Evolutionary conservation across 1,140 invertebrate genomes (phyloP).

Genomic region (Triops longicaudatus): DNA sequence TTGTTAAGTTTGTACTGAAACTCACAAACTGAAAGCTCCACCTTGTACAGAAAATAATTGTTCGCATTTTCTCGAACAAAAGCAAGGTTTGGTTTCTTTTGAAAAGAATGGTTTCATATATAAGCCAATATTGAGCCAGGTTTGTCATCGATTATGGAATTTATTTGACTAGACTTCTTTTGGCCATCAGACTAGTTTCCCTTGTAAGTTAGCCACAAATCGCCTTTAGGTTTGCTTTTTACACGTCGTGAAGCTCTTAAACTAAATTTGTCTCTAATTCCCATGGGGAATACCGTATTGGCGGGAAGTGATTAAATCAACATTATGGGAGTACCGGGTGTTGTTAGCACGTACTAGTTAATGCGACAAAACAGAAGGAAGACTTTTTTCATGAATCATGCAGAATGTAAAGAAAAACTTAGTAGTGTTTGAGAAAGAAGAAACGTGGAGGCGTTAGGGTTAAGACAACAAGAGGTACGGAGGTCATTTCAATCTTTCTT

Average conservation of each 20-base stretch:
- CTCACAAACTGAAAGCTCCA: not conserved
- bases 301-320: not conserved
- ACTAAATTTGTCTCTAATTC: not conserved
- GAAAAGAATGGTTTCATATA: not conserved
- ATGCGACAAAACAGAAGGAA: not conserved
- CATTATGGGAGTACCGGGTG: not conserved
- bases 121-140: not conserved
- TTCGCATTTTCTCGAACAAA: not conserved
- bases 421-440: not conserved
- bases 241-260: not conserved
- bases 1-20: not conserved
- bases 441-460: not conserved
- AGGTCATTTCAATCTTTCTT: not conserved
- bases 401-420: not conserved
- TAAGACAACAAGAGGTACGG: slow-evolving; percentile 7
- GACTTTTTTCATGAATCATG: slow-evolving; percentile 12
- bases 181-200: slow-evolving; percentile 6
- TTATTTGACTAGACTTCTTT: slow-evolving; percentile 3
- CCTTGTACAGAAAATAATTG: not conserved
- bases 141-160: slow-evolving; percentile 4
- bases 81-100: not conserved
- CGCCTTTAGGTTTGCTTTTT: not conserved
- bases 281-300: slow-evolving; percentile 9
- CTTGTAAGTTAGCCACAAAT: not conserved
- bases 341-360: not conserved